A percentile compares a stretch with the other conserved stretches of the same genome.
These are phyloP conservation scores for Sminthopsis crassicaudata DNA, from an alignment of 2,113 vertebrate genomes.

Conservation along the genomic window DNA sequence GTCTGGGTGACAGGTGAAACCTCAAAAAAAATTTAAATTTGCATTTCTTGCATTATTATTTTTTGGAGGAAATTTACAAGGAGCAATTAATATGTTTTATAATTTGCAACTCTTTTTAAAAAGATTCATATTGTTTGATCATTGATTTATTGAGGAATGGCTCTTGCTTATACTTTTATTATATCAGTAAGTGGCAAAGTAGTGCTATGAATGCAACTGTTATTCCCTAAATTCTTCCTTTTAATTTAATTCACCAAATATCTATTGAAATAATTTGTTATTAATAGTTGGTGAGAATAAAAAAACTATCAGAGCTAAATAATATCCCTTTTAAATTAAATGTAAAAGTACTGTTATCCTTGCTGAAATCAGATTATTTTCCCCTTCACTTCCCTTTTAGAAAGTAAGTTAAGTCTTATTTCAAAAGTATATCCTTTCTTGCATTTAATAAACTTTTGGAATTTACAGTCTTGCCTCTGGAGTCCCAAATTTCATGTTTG, in stretches of 20 bases:
- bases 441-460: background rate
- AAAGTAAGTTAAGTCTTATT: background rate
- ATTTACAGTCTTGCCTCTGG: background rate
- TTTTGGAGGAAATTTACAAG: background rate
- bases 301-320: background rate
- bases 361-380: background rate
- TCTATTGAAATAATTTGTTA: background rate
- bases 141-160: background rate
- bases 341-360: background rate
- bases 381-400: background rate
- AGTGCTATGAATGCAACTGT: background rate
- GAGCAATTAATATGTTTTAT: background rate
- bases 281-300: background rate
- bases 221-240: background rate
- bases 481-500: background rate
- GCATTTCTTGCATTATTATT: background rate
- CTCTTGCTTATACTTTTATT: background rate
- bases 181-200: background rate
- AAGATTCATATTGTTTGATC: background rate
- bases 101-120: background rate
- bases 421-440: background rate
- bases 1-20: background rate
- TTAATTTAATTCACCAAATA: background rate
- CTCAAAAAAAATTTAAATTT: background rate
- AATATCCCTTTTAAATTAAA: background rate